A percentile compares a stretch with the other conserved stretches of the same genome.
These are phyloP conservation scores for Bergia sp. DNA, from an alignment of 92 coral and sea anemone species.

Conservation along the genomic window DNA sequence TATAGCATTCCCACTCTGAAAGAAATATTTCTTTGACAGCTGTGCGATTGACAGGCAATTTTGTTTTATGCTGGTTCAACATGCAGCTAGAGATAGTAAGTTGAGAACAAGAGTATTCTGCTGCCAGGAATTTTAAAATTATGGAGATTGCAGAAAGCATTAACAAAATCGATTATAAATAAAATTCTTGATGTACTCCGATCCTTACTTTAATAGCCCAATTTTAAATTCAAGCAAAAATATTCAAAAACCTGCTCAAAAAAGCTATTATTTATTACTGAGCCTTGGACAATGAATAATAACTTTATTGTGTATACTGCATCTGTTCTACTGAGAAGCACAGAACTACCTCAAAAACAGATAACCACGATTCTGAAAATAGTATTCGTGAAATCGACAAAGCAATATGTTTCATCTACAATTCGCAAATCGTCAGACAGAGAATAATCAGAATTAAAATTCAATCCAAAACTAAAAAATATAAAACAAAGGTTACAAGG, in stretches of 20 bases:
- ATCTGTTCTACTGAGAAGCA: not conserved
- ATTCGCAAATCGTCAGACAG: no score
- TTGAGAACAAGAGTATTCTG: not conserved
- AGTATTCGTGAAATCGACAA: not conserved
- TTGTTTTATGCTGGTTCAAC: no score
- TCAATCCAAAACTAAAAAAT: not conserved
- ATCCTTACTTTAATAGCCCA: not conserved
- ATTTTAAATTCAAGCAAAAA: not conserved
- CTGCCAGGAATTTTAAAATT: not conserved
- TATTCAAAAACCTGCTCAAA: not conserved
- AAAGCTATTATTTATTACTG: not conserved
- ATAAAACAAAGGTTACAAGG: not conserved
- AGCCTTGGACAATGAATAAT: not conserved
- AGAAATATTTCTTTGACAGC: not conserved
- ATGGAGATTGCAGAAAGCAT: not conserved
- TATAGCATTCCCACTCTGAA: not conserved
- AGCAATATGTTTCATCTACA: slow-evolving; percentile 11
- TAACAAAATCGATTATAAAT: not conserved
- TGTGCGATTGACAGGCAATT: not conserved
- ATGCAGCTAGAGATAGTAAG: no score
- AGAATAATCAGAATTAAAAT: not conserved
- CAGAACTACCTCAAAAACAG: not conserved
- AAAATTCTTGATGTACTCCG: not conserved
- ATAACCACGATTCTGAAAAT: not conserved
- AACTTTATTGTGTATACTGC: not conserved